A percentile compares a stretch with the other conserved stretches of the same genome.
Evolutionary conservation across 2,797 vertebrate genomes (phyloP).

Genomic region (Lepus oiostolus): DNA sequence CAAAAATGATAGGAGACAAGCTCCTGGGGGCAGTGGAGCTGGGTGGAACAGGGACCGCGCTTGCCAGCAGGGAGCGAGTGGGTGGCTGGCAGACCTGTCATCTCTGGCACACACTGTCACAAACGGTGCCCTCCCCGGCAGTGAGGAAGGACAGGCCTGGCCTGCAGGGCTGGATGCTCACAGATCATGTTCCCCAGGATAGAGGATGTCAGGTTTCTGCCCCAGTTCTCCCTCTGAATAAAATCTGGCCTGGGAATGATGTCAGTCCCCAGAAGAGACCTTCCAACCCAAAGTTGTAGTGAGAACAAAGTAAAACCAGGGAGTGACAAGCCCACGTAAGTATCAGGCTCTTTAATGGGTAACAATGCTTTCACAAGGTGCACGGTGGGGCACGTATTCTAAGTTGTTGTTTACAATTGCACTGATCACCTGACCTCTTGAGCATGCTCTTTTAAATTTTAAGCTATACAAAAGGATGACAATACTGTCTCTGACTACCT

Average conservation of each 20-base stretch:
- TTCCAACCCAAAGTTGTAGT: neutral
- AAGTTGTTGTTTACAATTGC: neutral
- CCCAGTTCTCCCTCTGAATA: neutral
- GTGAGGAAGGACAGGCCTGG: neutral
- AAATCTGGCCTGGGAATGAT: neutral
- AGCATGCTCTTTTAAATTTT: neutral
- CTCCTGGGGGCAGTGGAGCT: neutral
- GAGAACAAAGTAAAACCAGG: neutral
- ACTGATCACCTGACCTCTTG: neutral
- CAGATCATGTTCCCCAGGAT: neutral
- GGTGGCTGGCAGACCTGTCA: neutral
- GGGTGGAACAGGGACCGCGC: neutral
- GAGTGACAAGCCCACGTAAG: neutral
- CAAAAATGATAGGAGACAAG: neutral
- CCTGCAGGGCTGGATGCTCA: neutral
- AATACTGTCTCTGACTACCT: neutral
- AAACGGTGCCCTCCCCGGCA: neutral
- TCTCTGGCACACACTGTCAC: neutral
- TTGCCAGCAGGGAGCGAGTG: neutral
- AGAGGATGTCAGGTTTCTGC: neutral
- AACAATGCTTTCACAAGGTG: neutral
- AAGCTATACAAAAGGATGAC: constrained; percentile 12
- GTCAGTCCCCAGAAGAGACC: neutral
- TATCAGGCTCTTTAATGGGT: neutral
- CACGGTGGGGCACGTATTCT: neutral